These are phyloP conservation scores for Nicator chloris DNA, from an alignment of 2,113 vertebrate species.

Conservation along the genomic window DNA sequence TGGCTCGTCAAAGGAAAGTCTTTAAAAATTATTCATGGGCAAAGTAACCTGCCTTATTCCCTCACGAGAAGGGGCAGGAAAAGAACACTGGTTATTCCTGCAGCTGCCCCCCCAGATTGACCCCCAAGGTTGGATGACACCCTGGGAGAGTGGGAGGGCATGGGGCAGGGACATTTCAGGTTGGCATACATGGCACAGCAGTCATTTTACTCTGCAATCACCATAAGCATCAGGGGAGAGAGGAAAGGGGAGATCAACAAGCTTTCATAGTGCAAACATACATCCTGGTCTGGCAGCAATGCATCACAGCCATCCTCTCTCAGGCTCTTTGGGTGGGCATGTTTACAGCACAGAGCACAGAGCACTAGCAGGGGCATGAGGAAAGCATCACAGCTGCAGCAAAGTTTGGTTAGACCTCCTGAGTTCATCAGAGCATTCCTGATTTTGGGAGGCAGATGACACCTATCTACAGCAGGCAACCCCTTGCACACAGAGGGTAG, in stretches of 20 bases:
- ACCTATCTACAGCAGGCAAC: not conserved
- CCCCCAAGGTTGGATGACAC: accelerated
- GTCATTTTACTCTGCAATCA: not conserved
- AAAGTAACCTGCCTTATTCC: not conserved
- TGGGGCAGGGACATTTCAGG: not conserved
- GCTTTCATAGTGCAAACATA: not conserved
- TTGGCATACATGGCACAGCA: not conserved
- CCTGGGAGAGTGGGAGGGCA: not conserved
- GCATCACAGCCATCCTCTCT: not conserved
- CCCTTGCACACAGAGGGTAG: not conserved
- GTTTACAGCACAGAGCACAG: slow-evolving; percentile 32
- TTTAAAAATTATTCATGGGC: not conserved
- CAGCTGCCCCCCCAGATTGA: not conserved
- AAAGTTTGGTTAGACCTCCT: slow-evolving; percentile 39
- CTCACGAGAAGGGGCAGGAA: not conserved
- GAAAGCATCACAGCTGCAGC: slow-evolving; percentile 49
- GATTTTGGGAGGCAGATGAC: not conserved
- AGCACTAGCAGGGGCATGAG: slow-evolving; percentile 3
- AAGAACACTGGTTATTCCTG: not conserved
- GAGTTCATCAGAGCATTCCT: slow-evolving; percentile 36
- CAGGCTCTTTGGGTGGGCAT: slow-evolving; percentile 56
- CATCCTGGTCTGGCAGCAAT: not conserved
- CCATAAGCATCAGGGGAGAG: not conserved
- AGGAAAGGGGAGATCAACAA: not conserved
- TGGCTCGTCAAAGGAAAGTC: not conserved